Conservation (phyloP, 1,140 invertebrate species). For the Rhagoletis pomonella region DNA sequence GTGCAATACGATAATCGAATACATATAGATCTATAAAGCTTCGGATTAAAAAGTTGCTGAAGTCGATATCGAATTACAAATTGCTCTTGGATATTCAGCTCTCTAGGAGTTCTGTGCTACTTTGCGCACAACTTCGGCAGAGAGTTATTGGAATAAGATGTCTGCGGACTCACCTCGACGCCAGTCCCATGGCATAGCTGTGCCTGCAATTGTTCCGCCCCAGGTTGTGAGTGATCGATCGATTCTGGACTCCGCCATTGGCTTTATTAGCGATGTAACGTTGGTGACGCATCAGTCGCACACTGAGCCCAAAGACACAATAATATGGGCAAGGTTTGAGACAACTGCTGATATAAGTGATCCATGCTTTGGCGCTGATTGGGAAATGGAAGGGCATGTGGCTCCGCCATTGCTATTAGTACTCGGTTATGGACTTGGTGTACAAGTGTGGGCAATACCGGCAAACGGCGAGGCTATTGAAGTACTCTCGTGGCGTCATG, state of each 20-base stretch:
- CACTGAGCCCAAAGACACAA: conserved; percentile 81
- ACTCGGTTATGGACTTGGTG: conserved; percentile 88
- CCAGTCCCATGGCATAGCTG: conserved; percentile 67
- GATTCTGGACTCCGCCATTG: conserved; percentile 95
- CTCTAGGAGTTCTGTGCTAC: conserved; percentile 53
- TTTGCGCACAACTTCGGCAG: conserved; percentile 34
- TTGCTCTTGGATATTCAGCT: conserved; percentile 41
- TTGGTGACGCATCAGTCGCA: conserved; percentile 83
- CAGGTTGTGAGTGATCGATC: conserved; percentile 93
- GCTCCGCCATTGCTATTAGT: conserved; percentile 87
- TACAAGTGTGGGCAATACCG: conserved; percentile 82
- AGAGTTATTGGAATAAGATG: conserved; percentile 60
- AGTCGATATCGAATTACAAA: not conserved
- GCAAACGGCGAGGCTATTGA: conserved; percentile 93
- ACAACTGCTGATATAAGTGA: conserved; percentile 86
- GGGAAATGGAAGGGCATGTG: conserved; percentile 78
- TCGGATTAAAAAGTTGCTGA: not conserved
- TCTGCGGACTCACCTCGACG: conserved; percentile 73
- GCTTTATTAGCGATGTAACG: conserved; percentile 96
- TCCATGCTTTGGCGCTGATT: conserved; percentile 80
- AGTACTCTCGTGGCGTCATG: conserved; percentile 92
- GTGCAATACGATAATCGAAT: not conserved
- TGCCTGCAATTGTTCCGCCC: conserved; percentile 86
- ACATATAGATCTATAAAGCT: too few species aligned
- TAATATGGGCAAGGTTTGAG: conserved; percentile 79